Percentiles rank a stretch among this genome's conserved stretches.
Conservation (phyloP, 2,888 invertebrate genomes). For the Netelia inedita region DNA sequence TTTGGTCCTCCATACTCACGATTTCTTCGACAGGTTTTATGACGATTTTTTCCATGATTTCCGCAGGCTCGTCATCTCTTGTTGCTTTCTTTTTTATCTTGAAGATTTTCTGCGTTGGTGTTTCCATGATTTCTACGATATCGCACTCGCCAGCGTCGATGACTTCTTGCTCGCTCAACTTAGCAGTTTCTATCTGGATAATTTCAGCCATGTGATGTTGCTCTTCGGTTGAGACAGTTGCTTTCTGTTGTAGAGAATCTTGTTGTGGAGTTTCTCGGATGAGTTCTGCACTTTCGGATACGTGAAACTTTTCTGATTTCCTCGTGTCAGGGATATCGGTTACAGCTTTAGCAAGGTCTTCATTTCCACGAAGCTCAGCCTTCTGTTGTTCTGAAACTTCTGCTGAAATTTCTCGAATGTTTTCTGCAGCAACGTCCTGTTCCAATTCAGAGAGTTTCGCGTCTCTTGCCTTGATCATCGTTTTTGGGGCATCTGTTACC, state of each 20-base stretch:
- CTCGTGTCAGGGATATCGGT: background rate
- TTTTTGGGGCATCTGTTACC: constrained; percentile 39
- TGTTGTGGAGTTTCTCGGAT: constrained; percentile 19
- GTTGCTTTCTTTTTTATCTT: constrained; percentile 60
- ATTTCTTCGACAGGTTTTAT: constrained; percentile 61
- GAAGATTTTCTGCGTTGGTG: constrained; percentile 63
- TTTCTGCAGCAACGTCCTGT: constrained; percentile 48
- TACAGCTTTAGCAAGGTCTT: constrained; percentile 20
- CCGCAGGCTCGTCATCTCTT: constrained; percentile 18
- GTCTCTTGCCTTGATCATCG: constrained; percentile 23
- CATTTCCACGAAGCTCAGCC: constrained; percentile 8
- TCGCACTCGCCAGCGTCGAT: constrained; percentile 36
- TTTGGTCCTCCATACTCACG: constrained; percentile 48
- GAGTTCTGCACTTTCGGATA: constrained; percentile 2
- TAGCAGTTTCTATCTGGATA: constrained; percentile 49
- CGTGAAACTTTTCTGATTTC: background rate
- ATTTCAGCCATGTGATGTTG: constrained; percentile 45
- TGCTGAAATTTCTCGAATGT: background rate
- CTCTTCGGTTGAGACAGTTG: constrained; percentile 28
- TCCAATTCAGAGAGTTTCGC: background rate
- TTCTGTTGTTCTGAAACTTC: constrained; percentile 27
- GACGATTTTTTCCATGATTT: constrained; percentile 55
- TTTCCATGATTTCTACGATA: constrained; percentile 60
- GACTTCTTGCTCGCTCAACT: constrained; percentile 29
- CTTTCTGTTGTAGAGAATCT: constrained; percentile 1